A percentile compares a stretch with the other conserved stretches of the same genome.
phyloP scores from a whole-genome alignment of 1,140 invertebrate genomes.

The Lerema accius region DNA sequence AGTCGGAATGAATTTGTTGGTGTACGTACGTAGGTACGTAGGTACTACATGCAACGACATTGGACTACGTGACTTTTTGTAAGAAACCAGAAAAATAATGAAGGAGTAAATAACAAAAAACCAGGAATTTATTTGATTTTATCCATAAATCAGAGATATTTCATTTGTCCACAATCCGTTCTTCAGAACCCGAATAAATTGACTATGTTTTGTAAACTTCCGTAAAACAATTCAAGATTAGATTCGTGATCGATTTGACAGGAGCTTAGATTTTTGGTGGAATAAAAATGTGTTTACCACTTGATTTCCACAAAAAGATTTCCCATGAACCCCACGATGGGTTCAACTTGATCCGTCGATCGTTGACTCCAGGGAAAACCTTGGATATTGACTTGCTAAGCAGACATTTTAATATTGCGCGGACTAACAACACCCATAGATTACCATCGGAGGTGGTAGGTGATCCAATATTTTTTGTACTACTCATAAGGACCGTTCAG shows the following conservation, averaged over 20 bases:
- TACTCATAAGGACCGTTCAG: neutral
- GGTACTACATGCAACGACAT: no score
- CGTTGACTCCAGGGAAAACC: conserved; percentile 45
- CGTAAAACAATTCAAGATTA: neutral
- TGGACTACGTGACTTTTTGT: no score
- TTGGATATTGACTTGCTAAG: conserved; percentile 45
- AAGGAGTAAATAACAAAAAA: no score
- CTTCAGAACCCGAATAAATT: neutral
- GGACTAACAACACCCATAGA: conserved; percentile 25
- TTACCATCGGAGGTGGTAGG: conserved; percentile 6
- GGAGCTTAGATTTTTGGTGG: neutral
- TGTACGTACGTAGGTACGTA: no score
- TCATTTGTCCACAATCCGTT: neutral
- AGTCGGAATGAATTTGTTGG: no score
- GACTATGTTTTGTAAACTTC: neutral
- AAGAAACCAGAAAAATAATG: no score
- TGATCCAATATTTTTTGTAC: conserved; percentile 3
- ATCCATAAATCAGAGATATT: no score
- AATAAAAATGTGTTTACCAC: conserved; percentile 16
- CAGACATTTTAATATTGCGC: conserved; percentile 24
- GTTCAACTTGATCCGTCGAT: conserved; percentile 33
- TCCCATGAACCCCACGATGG: conserved; percentile 13
- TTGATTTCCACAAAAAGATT: conserved; percentile 12
- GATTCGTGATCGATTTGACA: neutral
- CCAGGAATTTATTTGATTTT: no score